Evolutionary conservation across 2,888 invertebrate species (phyloP), one percentile per base, ranked within the genome.

Genomic region (Himalopsyche kuldschensis): DNA sequence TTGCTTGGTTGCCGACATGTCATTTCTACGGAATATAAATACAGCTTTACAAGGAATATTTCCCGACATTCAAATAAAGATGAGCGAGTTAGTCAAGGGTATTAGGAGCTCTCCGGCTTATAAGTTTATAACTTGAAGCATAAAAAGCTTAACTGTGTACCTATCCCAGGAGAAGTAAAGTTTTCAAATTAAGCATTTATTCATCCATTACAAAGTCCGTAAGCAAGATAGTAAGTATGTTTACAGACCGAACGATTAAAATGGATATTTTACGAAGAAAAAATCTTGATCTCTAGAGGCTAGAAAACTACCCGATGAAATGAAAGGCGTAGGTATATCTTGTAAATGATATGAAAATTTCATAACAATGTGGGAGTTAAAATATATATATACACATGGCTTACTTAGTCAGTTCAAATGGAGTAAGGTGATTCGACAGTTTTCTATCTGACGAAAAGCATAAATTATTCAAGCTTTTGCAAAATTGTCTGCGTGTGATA

Each of bases 171-270:
- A 20, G 31, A 27, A n/a, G 17, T 30, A 30, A 27, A 75, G 31
- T 75, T 75, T 75, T 75, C 31, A 75, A 75, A 75, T 75, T 31
- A 31, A 75, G 75, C 75, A 27, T 75, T 75, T 75, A 75, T 75
- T 32, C 31, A 75, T 30, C 31, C 75, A 31, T 75, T 75, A 75
- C 75, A 75, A 32, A 32, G 31, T 32, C 75, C 31, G 31, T 10
- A 55, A 55, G 15, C 41, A 41, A 15, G 41, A 15, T 41, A 15
- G 55, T 20, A 55, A 55, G 55, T 5, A 55, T 20, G 55, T 55
- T 55, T 24, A 55, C 55, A 20, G 55, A 20, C 55, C 20, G 20
- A 24, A 24, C 55, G 24, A 24, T 55, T 20, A 0, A 11, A 15
- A 15, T 41, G 41, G 15, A 41, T 41, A 41, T 41, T 41, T 41